Base-by-base conservation (phyloP, 2,888 invertebrate genomes). In the Bellardia pandia region DNA sequence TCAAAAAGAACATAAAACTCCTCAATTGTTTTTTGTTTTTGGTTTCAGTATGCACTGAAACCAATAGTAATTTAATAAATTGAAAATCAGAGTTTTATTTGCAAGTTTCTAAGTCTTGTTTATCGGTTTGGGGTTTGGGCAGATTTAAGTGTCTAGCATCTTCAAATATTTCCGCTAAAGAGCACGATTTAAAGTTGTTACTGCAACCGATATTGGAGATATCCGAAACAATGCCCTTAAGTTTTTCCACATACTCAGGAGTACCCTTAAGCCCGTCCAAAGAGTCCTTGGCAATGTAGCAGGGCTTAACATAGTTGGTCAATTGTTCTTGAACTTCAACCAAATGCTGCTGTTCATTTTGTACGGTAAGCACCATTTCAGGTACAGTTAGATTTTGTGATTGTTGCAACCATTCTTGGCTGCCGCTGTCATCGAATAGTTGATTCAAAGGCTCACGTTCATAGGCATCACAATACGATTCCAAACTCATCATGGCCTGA, bases 401-500 rank as follows among this genome's bases (percentile, higher is more conserved):
- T n/a, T n/a, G n/a, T n/a, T n/a, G n/a, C n/a, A n/a, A n/a, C n/a
- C n/a, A n/a, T 14, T 60, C 7, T 11, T 13, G 23, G 9, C 2
- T 40, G 11, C 23, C 16, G 7, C 14, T 56, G 2, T 91, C 89
- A 45, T 90, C 87, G 30, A 92, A 93, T n/a, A 93, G 89, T 33
- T 92, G 91, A 56, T 92, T 92, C 16, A 93, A 74, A 0, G 93
- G 91, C 60, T 92, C 93, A 16, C 91, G 89, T 76, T 92, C 92
- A 37, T 90, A 93, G 13, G 91, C 90, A 33, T 88, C 75, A 7
- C 89, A 91, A 37, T 91, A 92, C 14, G 91, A 79, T 7, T 93
- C 92, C 4, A 89, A 79, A 37, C 88, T 89, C 16, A 75, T 77
- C 58, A 81, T 75, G 1, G 87, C 80, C 4, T 77, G 77, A 48